Base-by-base conservation (phyloP, 2,797 vertebrate species). In the Philypnodon macrostomus region DNA sequence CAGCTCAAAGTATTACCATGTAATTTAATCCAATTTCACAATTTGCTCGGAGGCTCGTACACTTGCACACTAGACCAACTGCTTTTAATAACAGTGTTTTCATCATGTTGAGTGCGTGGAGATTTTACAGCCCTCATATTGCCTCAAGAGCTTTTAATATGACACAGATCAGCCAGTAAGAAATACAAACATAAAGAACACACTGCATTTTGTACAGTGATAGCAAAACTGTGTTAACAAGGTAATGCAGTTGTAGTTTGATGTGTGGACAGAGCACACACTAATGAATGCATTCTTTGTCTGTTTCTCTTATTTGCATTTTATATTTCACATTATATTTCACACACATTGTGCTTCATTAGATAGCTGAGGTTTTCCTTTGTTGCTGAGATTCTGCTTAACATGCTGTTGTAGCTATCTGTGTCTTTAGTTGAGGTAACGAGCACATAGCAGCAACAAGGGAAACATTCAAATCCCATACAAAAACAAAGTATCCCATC, bases 281-380 rank as follows among this genome's bases (percentile, higher is more conserved):
- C 76, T 75, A 75, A 84, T 88, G 80, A 86, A 87, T 58, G 65
- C 58, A 27, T 44, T 61, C 79, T 87, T 88, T 87, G 83, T 84
- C 77, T 79, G 66, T 80, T 83, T 84, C 67, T 65, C 75, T 85
- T 73, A 85, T 90, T 90, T 88, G 81, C 85, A 89, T 90, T n/a
- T n/a, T n/a, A n/a, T n/a, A n/a, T n/a, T n/a, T n/a, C n/a, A 81
- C 81, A 89, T 88, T 84, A 87, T 88, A 81, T 85, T 83, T 87
- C 75, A 58, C 68, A 68, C 75, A n/a, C 82, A 77, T 81, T 84
- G 75, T 85, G 67, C 70, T 73, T 81, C 63, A 58, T 80, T 79
- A 81, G 80, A 89, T 82, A 79, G 80, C 69, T 65, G 78, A 77
- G 58, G 79, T 77, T 77, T 75, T 84, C 79, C 80, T 84, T 84